Conservation (phyloP, 2,797 vertebrate species). For the Enteromius treurensis region DNA sequence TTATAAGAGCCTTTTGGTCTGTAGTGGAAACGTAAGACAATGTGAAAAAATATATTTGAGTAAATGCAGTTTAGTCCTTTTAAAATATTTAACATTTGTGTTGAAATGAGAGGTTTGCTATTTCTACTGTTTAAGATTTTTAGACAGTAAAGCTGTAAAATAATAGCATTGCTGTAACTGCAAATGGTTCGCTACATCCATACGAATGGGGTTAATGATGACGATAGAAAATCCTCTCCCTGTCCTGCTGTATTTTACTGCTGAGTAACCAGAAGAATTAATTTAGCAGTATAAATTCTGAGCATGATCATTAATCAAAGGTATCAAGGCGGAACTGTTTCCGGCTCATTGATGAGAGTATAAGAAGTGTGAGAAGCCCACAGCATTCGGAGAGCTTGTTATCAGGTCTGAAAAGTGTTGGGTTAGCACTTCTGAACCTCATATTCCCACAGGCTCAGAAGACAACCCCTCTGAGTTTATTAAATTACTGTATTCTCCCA, state of each 20-base stretch:
- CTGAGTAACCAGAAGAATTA: slow-evolving; percentile 60
- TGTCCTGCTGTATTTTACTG: slow-evolving; percentile 62
- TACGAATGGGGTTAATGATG: slow-evolving; percentile 38
- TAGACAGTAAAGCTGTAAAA: neutral
- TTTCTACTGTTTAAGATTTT: neutral
- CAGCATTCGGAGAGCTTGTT: slow-evolving; percentile 63
- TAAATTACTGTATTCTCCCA: slow-evolving; percentile 37
- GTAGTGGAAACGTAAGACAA: neutral
- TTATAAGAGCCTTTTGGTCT: neutral
- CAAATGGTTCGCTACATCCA: neutral
- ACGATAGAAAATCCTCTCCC: slow-evolving; percentile 49
- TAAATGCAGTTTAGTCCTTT: neutral
- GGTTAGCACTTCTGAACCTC: slow-evolving; percentile 67
- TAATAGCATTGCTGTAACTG: neutral
- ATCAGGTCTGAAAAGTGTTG: slow-evolving; percentile 65
- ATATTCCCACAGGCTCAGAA: slow-evolving; percentile 60
- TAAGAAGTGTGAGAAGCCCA: slow-evolving; percentile 33
- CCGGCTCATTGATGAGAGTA: slow-evolving; percentile 28
- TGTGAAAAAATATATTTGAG: neutral
- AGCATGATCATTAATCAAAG: slow-evolving; percentile 63
- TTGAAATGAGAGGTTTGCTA: neutral
- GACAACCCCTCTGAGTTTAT: slow-evolving; percentile 66
- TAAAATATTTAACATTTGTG: neutral
- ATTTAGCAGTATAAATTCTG: slow-evolving; percentile 59
- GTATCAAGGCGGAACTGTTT: slow-evolving; percentile 34